Evolutionary conservation across 2,888 invertebrate species (phyloP), one percentile per base, ranked within the genome.

Genomic region (Heliothis peltigera): DNA sequence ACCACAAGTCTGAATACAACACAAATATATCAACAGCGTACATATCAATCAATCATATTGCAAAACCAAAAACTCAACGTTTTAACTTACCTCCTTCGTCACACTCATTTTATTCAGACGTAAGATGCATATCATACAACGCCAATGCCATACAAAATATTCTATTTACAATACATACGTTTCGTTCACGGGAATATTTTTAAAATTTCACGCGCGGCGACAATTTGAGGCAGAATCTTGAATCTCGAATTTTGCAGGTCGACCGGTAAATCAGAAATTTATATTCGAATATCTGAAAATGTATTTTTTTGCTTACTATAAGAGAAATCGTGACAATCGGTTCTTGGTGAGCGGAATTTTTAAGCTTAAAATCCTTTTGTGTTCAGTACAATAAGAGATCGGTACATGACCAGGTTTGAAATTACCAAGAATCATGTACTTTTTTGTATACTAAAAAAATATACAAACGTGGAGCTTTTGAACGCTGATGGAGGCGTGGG

Each of bases 221-320:
- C 77, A 77, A 75, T 73, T 79, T 79, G 70, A 63, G 66, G 61
- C 71, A 63, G 71, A 79, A 75, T 77, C 77, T 79, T 67, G 80
- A 77, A 79, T 80, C 70, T 80, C 49, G 64, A 75, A 79, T 77
- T 77, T 80, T 69, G 56, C 79, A 77, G 84, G 85, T 86, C 85
- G 85, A 82, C 76, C 80, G 84, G 84, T 86, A 89, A 90, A 91
- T 89, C 75, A 85, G 83, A 83, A 85, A 89, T 89, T 87, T 88
- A 85, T 86, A 84, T 89, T 86, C 82, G 66, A 82, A 85, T 87
- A 85, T 87, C 80, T 47, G 62, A 75, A 82, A 83, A 84, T 84
- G 79, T 81, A 78, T 82, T 55, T 69, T 57, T 67, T 64, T 46
- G 39, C 35, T 25, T 49, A 46, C 65, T 28, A 69, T 59, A 60